A percentile compares a stretch with the other conserved stretches of the same genome.
Evolutionary conservation across 64 coral and sea anemone genomes (phyloP).

Genomic region (Actinia tenebrosa): DNA sequence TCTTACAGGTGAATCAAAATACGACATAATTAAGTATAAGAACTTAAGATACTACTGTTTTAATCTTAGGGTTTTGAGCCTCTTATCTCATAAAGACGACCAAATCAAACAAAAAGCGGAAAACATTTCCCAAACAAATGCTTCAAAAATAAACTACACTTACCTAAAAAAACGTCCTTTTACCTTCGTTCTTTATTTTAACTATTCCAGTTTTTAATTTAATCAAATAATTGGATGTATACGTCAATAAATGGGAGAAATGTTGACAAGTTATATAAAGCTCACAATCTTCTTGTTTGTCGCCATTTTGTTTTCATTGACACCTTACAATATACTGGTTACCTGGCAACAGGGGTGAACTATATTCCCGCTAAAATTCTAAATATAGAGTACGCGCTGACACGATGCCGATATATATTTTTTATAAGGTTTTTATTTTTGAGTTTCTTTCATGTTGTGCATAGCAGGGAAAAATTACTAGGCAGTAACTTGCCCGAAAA

Average conservation of each 20-base stretch:
- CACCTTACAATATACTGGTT: neutral
- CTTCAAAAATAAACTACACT: neutral
- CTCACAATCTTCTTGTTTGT: neutral
- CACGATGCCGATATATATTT: too few relatives aligned
- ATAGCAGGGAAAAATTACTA: too few relatives aligned
- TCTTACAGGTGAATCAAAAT: neutral
- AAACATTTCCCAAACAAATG: neutral
- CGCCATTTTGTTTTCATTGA: constrained; percentile 17
- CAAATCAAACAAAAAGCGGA: neutral
- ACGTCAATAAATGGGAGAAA: neutral
- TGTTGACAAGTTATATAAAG: neutral
- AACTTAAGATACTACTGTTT: neutral
- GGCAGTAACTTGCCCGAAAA: too few relatives aligned
- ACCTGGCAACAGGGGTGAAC: neutral
- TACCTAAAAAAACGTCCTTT: neutral
- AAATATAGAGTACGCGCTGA: neutral
- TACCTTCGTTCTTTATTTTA: neutral
- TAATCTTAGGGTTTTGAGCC: neutral
- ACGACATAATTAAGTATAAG: neutral
- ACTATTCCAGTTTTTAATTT: neutral
- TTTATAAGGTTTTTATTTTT: too few relatives aligned
- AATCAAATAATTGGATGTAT: neutral
- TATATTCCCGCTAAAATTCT: neutral
- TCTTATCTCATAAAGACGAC: neutral
- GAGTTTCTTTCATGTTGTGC: too few relatives aligned